Conservation (phyloP, 2,797 vertebrate species). For the Darevskia mixta region DNA sequence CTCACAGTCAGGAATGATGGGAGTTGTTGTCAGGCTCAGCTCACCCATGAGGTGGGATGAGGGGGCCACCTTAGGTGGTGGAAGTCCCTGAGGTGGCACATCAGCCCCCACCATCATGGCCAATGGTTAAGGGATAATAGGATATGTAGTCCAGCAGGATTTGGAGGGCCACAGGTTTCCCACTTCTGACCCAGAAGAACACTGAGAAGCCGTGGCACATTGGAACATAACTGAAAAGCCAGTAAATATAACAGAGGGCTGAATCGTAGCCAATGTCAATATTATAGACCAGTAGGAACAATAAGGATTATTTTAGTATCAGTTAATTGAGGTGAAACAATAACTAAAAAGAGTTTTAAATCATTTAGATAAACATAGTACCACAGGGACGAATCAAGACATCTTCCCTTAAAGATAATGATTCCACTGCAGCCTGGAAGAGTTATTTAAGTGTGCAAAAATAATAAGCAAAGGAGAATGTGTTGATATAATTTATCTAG, state of each 20-base stretch:
- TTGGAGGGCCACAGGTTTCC: neutral
- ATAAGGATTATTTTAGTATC: conserved; percentile 32
- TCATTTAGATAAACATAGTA: conserved; percentile 30
- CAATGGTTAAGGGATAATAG: neutral
- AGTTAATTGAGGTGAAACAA: conserved; percentile 42
- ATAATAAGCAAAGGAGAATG: conserved; percentile 40
- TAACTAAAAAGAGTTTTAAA: conserved; percentile 39
- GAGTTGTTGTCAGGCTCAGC: neutral
- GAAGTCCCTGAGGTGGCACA: too few species aligned
- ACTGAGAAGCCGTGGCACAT: neutral
- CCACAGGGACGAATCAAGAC: conserved; percentile 9
- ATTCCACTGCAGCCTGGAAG: conserved; percentile 8
- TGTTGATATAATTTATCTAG: conserved; percentile 47
- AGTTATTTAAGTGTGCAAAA: conserved; percentile 33
- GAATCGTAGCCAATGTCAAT: conserved; percentile 8
- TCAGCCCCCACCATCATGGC: too few species aligned
- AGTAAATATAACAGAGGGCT: neutral
- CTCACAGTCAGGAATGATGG: neutral
- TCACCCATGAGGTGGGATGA: too few species aligned
- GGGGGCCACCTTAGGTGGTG: too few species aligned
- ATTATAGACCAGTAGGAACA: conserved; percentile 5
- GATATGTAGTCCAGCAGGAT: neutral
- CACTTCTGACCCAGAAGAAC: neutral
- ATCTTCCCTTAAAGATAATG: conserved; percentile 24
- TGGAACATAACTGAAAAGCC: neutral